phyloP scores from a whole-genome alignment of 2,888 invertebrate genomes.

The Adelognathus sp. region DNA sequence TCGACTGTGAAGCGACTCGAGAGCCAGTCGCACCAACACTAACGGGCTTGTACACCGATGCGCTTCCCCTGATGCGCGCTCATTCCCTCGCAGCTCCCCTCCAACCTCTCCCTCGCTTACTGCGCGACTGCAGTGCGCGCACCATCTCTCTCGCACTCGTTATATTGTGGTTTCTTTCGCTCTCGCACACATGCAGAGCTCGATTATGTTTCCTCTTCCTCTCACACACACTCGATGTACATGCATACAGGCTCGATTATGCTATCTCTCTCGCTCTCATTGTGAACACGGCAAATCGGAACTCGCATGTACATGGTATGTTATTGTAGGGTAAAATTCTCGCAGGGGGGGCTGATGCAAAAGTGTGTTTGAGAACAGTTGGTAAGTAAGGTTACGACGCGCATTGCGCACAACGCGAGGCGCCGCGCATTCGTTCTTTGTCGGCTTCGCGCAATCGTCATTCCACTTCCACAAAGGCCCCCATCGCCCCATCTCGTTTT shows the following conservation, averaged over 20 bases:
- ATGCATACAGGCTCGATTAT: no score
- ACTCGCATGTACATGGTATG: no score
- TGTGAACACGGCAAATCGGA: no score
- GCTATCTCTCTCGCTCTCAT: no score
- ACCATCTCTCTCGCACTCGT: neutral
- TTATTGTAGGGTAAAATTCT: slow-evolving; percentile 8
- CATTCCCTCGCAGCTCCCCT: neutral
- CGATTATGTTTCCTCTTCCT: no score
- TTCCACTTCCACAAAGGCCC: neutral
- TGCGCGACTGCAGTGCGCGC: neutral
- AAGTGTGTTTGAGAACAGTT: neutral
- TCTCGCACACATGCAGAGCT: no score
- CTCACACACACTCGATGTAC: no score
- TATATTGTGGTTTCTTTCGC: no score
- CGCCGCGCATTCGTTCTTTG: neutral
- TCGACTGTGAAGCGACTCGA: slow-evolving; percentile 47
- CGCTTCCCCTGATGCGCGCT: slow-evolving; percentile 1
- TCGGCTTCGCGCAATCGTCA: neutral
- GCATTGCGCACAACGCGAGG: neutral
- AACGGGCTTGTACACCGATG: slow-evolving; percentile 16
- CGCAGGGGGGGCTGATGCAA: neutral
- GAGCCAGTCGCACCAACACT: slow-evolving; percentile 43
- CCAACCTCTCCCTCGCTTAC: neutral
- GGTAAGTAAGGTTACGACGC: neutral
- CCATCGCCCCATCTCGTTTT: neutral